A percentile compares a stretch with the other conserved stretches of the same genome.
Conservation (phyloP, 2,113 vertebrate genomes). For the Muntiacus muntjak region DNA sequence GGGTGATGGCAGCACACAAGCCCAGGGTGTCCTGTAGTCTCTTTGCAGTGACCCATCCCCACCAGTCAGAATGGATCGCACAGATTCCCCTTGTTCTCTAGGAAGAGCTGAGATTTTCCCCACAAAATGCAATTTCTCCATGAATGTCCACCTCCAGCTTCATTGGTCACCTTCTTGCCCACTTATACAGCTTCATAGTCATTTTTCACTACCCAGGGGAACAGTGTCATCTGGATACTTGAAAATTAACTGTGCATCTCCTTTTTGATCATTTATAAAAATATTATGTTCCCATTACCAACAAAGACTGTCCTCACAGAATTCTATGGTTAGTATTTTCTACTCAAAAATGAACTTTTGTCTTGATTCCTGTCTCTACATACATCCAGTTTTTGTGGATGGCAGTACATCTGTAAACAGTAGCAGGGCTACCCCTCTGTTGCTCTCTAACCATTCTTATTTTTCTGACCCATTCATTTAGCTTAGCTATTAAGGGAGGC, state of each 20-base stretch:
- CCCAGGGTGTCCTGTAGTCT: neutral
- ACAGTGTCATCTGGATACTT: neutral
- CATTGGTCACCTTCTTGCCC: neutral
- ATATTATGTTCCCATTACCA: neutral
- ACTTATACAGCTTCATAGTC: neutral
- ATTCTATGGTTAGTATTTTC: neutral
- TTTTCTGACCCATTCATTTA: neutral
- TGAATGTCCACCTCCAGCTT: neutral
- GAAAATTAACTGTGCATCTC: neutral
- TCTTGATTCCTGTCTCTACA: neutral
- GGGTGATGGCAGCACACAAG: neutral
- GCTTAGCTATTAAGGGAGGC: neutral
- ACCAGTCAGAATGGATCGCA: neutral
- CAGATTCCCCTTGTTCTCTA: neutral
- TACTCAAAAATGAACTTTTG: neutral
- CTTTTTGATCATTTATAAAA: neutral
- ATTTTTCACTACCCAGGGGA: neutral
- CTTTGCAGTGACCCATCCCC: neutral
- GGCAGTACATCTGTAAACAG: neutral
- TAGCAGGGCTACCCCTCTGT: neutral
- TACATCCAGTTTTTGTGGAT: neutral
- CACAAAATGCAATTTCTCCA: neutral
- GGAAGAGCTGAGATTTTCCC: neutral
- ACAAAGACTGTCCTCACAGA: neutral
- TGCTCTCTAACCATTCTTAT: neutral